Base-by-base conservation (phyloP, 2,888 invertebrate species). In the Adineta ricciae region DNA sequence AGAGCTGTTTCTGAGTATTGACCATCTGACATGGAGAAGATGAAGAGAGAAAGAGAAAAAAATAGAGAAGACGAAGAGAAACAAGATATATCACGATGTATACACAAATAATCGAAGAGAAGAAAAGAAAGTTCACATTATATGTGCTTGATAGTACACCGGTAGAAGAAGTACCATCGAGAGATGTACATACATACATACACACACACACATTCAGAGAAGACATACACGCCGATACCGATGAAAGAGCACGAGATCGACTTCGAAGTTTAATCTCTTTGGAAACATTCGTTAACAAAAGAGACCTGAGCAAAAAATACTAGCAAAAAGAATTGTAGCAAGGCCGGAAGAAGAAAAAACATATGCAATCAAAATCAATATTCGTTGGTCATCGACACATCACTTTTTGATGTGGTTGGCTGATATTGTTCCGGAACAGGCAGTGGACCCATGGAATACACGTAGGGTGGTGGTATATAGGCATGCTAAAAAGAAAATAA, bases 261-360 rank as follows among this genome's bases (percentile, higher is more conserved):
- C 64, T 64, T 64, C 27, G 64, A 64, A 32, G 32, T 64, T 56
- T 64, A 32, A 27, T 64, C 32, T 64, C 64, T 64, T 2, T 32
- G 32, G 32, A 64, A 11, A 64, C 64, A 64, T 64, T 64, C 64
- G 64, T 64, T 64, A 64, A 64, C 32, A 64, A 32, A 64, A 64
- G 64, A 64, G 64, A 64, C 32, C 64, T 64, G 64, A 64, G 64
- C 64, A 64, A 64, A 64, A 64, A 64, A 64, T 64, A 64, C 64
- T 64, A 64, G 64, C 32, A 64, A 32, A 64, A 64, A 64, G 32
- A 64, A 64, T 64, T 64, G 27, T 36, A 27, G 64, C 19, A 64
- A 64, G 64, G 64, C 56, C 64, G 32, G 64, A 14, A 64, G n/a
- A n/a, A n/a, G n/a, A n/a, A 64, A 64, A 52, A 54, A 64, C 14